Conservation (phyloP, 2,113 vertebrate species). For the Austrofundulus limnaeus region DNA sequence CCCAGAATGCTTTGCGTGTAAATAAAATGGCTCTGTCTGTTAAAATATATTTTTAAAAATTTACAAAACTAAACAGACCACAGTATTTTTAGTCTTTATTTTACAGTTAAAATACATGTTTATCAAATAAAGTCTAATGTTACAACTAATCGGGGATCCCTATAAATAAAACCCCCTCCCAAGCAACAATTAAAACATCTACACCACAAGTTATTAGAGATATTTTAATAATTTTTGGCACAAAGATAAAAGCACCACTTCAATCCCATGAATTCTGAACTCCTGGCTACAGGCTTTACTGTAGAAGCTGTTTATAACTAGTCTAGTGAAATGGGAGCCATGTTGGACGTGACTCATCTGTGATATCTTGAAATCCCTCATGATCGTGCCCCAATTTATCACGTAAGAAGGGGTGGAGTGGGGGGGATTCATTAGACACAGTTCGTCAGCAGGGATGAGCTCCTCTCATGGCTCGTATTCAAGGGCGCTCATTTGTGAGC, state of each 20-base stretch:
- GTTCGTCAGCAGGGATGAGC: constrained; percentile 61
- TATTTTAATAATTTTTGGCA: background rate
- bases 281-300: background rate
- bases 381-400: constrained; percentile 58
- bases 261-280: background rate
- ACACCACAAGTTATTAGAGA: background rate
- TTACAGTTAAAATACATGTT: too few species aligned
- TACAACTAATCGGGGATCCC: too few species aligned
- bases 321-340: constrained; percentile 23
- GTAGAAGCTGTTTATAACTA: background rate
- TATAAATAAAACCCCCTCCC: background rate
- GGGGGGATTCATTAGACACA: constrained; percentile 52
- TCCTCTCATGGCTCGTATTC: constrained; percentile 57
- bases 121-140: too few species aligned
- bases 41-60: too few species aligned
- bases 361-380: constrained; percentile 29
- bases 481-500: constrained; percentile 39
- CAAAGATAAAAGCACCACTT: background rate
- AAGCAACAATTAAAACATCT: background rate
- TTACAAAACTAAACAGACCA: too few species aligned
- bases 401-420: constrained; percentile 35
- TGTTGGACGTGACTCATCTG: constrained; percentile 31
- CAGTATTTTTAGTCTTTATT: too few species aligned
- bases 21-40: too few species aligned
- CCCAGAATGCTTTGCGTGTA: too few species aligned